Conservation (phyloP, 2,113 vertebrate genomes). For the Halcyon senegalensis region DNA sequence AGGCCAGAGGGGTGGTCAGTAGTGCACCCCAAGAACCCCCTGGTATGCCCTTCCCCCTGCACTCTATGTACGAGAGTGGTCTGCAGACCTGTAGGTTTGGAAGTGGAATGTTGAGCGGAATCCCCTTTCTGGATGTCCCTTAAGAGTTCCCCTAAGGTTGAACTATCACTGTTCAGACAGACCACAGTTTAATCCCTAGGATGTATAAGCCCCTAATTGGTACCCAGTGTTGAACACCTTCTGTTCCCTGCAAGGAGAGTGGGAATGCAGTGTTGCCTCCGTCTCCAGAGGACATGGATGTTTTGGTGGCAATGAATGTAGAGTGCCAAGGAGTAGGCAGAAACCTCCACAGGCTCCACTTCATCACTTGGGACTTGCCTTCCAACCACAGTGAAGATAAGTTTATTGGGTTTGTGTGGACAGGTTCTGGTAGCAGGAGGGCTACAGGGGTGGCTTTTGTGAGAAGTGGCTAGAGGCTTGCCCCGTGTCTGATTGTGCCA, state of each 20-base stretch:
- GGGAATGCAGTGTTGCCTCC: fast-evolving
- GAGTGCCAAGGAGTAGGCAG: background rate
- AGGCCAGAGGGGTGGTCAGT: background rate
- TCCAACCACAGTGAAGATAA: background rate
- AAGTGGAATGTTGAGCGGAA: background rate
- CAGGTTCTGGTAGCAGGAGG: background rate
- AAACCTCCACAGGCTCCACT: background rate
- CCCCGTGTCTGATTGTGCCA: background rate
- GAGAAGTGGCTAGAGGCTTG: too few species aligned
- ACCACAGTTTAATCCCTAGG: background rate
- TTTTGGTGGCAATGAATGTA: background rate
- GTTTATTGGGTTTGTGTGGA: background rate
- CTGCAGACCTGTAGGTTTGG: background rate
- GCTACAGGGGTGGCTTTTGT: background rate
- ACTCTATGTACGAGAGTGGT: background rate
- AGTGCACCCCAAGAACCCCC: background rate
- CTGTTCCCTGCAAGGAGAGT: background rate
- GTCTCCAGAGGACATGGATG: background rate
- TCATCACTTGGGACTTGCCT: background rate
- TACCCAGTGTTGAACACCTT: background rate
- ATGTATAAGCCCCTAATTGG: background rate
- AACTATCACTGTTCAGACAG: background rate
- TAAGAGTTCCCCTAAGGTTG: background rate
- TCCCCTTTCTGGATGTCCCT: background rate
- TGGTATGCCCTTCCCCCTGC: background rate